phyloP scores from a whole-genome alignment of 2,888 invertebrate genomes.

The Uloborus plumipes region DNA sequence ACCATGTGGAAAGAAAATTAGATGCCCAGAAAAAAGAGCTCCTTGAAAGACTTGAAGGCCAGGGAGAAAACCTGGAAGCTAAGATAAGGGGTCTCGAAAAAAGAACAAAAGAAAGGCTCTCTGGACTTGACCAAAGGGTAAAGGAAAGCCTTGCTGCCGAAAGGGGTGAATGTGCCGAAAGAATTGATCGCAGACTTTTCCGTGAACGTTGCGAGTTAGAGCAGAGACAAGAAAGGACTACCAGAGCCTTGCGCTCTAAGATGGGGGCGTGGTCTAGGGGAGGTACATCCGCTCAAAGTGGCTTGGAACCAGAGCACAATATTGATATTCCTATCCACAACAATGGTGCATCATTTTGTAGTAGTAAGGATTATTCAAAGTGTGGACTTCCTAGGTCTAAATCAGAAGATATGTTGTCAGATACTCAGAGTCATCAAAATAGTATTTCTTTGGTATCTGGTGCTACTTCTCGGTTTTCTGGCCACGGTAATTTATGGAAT shows the following conservation, averaged over 20 bases:
- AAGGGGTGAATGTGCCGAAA: conserved; percentile 77
- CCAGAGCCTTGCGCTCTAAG: conserved; percentile 68
- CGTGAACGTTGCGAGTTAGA: conserved; percentile 75
- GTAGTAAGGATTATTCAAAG: conserved; percentile 10
- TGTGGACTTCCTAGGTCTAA: conserved; percentile 68
- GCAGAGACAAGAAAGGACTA: conserved; percentile 68
- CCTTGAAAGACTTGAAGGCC: conserved; percentile 81
- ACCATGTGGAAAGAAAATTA: conserved; percentile 84
- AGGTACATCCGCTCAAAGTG: conserved; percentile 7
- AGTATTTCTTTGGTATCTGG: conserved; percentile 50
- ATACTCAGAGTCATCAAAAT: conserved; percentile 61
- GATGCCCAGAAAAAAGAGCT: conserved; percentile 85
- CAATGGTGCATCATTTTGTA: conserved; percentile 9
- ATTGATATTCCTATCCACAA: not conserved
- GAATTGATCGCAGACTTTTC: conserved; percentile 77
- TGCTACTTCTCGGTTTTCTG: conserved; percentile 34
- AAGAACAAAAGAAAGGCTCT: conserved; percentile 88
- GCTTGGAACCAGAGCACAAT: not conserved
- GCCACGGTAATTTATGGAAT: conserved; percentile 27
- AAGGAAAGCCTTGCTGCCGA: conserved; percentile 79
- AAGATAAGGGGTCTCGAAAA: conserved; percentile 85
- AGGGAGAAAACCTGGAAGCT: conserved; percentile 84
- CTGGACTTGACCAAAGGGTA: conserved; percentile 74
- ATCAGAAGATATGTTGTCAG: conserved; percentile 71
- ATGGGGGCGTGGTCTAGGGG: conserved; percentile 70